Percentiles rank a stretch among this genome's conserved stretches.
phyloP scores from a whole-genome alignment of 2,888 invertebrate genomes.

The Lycia hirtaria region DNA sequence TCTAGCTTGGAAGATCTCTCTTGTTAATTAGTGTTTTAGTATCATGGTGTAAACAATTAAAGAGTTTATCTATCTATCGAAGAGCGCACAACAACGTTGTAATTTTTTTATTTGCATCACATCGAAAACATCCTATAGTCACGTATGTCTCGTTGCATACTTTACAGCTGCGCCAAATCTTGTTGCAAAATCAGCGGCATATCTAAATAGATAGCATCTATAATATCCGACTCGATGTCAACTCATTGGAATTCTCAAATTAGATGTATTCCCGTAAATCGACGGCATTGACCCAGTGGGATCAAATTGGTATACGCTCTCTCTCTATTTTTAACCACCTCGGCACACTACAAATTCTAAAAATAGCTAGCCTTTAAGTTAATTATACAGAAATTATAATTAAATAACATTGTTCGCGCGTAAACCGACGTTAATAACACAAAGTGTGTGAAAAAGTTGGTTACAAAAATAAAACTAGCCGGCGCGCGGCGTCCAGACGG shows the following conservation, averaged over 20 bases:
- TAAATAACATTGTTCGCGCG: conserved; percentile 24
- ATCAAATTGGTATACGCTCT: conserved; percentile 4
- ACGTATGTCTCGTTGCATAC: not conserved
- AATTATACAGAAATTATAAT: conserved; percentile 26
- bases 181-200: not conserved
- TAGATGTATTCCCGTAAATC: not conserved
- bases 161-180: not conserved
- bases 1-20: no score
- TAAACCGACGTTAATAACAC: conserved; percentile 47
- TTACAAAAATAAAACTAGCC: conserved; percentile 58
- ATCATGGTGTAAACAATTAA: no score
- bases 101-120: no score
- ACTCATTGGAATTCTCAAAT: conserved; percentile 15
- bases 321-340: conserved; percentile 9
- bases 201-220: not conserved
- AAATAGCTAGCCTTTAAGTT: conserved; percentile 17
- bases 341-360: conserved; percentile 6
- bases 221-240: conserved; percentile 8
- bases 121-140: no score
- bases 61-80: no score
- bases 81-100: no score
- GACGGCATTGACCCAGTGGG: conserved; percentile 19
- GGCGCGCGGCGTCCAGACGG: conserved; percentile 42
- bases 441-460: conserved; percentile 51
- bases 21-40: no score